These are phyloP conservation scores for Jordanella pulchra DNA, from an alignment of 2,797 vertebrate genomes.

Conservation along the genomic window DNA sequence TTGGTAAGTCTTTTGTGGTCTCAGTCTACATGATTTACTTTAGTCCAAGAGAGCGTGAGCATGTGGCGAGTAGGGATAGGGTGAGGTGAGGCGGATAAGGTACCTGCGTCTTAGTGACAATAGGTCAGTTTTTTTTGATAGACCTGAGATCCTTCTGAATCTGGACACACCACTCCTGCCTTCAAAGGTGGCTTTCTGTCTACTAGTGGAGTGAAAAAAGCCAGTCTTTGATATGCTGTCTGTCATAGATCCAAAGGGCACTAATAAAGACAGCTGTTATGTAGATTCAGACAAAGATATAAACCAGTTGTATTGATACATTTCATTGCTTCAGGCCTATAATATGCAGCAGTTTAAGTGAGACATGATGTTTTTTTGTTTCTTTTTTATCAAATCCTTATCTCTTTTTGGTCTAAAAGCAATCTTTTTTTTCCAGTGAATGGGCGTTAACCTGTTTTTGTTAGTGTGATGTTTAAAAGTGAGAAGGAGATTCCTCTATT, in stretches of 20 bases:
- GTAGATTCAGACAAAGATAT: not conserved
- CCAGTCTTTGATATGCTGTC: not conserved
- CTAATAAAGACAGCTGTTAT: not conserved
- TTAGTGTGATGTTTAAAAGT: conserved; percentile 12
- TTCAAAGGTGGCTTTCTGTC: too few relatives aligned
- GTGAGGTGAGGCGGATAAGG: too few relatives aligned
- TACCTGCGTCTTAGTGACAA: too few relatives aligned
- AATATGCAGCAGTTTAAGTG: not conserved
- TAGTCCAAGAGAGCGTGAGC: too few relatives aligned
- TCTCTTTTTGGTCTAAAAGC: conserved; percentile 34
- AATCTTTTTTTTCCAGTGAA: conserved; percentile 34
- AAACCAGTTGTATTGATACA: not conserved
- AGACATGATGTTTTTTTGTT: not conserved
- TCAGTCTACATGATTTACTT: not conserved
- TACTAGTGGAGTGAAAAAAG: too few relatives aligned
- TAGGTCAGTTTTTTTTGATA: too few relatives aligned
- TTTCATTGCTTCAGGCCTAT: not conserved
- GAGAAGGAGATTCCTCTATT: conserved; percentile 16
- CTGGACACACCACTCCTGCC: too few relatives aligned
- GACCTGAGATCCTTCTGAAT: too few relatives aligned
- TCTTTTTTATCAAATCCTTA: not conserved
- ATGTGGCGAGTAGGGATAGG: too few relatives aligned
- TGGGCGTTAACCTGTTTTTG: conserved; percentile 36
- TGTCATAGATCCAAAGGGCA: not conserved
- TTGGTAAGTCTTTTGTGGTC: not conserved